A percentile compares a stretch with the other conserved stretches of the same genome.
These are phyloP conservation scores for Poecile atricapillus DNA, from an alignment of 2,113 vertebrate genomes.

Conservation along the genomic window DNA sequence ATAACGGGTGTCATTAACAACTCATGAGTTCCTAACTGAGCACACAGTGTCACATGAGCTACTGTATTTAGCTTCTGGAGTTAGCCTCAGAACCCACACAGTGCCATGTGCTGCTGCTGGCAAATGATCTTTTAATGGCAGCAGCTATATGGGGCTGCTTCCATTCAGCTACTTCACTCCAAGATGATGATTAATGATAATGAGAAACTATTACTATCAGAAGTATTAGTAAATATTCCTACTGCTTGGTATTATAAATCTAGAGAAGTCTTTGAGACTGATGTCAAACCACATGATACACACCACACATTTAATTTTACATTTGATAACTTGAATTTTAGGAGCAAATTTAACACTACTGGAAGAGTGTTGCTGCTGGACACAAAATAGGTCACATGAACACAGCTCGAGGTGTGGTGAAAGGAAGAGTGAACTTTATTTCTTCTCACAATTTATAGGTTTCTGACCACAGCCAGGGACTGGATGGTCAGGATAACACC, in stretches of 20 bases:
- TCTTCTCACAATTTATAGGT: too few relatives aligned
- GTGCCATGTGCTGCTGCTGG: constrained; percentile 1
- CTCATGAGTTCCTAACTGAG: neutral
- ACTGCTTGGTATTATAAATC: constrained; percentile 24
- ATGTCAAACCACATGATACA: neutral
- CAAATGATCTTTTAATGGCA: constrained; percentile 63
- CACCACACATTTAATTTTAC: neutral
- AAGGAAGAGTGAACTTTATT: too few relatives aligned
- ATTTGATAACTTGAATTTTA: neutral
- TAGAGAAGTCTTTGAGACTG: neutral
- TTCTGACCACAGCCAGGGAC: too few relatives aligned
- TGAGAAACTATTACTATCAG: constrained; percentile 19
- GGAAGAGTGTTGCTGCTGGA: too few relatives aligned
- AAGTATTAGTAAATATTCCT: constrained; percentile 35
- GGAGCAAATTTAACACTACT: neutral
- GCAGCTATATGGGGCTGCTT: neutral
- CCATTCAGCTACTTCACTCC: neutral
- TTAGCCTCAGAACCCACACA: constrained; percentile 7
- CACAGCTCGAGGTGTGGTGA: too few relatives aligned
- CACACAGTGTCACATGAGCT: neutral
- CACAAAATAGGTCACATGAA: too few relatives aligned
- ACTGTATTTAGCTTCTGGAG: constrained; percentile 4
- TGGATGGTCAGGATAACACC: too few relatives aligned
- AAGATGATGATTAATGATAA: constrained; percentile 51
- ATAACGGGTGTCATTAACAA: neutral